These are phyloP conservation scores for Operophtera brumata DNA, from an alignment of 2,888 invertebrate genomes.

Conservation along the genomic window DNA sequence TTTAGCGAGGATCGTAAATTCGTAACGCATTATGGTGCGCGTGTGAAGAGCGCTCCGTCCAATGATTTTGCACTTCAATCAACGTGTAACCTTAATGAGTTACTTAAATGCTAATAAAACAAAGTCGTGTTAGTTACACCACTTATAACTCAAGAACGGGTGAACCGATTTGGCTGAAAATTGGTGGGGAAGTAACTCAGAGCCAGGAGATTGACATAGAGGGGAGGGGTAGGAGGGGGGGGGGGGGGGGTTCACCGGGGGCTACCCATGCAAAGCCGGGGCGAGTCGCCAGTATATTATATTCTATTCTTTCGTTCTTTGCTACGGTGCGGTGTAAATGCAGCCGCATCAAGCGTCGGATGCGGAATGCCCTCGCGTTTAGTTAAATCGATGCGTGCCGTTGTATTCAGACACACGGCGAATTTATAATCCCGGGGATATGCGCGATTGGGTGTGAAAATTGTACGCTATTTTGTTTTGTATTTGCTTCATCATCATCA, in stretches of 20 bases:
- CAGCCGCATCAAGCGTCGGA: constrained; percentile 47
- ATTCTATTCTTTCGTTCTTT: no score
- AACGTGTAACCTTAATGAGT: no score
- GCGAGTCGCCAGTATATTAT: no score
- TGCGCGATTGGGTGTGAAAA: constrained; percentile 33
- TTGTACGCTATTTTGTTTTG: constrained; percentile 15
- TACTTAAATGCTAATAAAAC: no score
- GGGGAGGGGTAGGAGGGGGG: no score
- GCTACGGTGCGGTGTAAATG: constrained; percentile 52
- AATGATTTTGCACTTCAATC: constrained; percentile 77
- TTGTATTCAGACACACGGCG: constrained; percentile 56
- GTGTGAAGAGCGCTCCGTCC: constrained; percentile 31
- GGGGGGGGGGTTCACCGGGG: no score
- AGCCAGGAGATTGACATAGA: no score
- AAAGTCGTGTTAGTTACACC: no score
- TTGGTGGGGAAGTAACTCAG: no score
- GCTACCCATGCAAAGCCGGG: no score
- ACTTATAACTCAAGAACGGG: no score
- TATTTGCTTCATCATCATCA: not conserved
- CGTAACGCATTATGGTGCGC: constrained; percentile 5
- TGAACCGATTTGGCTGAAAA: no score
- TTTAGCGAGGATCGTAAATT: constrained; percentile 13
- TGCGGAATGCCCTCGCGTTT: constrained; percentile 60
- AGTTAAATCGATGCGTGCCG: constrained; percentile 69
- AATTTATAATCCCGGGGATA: constrained; percentile 65